Base-by-base conservation (phyloP, 2,888 invertebrate genomes). In the Torymus aiolomorphi region DNA sequence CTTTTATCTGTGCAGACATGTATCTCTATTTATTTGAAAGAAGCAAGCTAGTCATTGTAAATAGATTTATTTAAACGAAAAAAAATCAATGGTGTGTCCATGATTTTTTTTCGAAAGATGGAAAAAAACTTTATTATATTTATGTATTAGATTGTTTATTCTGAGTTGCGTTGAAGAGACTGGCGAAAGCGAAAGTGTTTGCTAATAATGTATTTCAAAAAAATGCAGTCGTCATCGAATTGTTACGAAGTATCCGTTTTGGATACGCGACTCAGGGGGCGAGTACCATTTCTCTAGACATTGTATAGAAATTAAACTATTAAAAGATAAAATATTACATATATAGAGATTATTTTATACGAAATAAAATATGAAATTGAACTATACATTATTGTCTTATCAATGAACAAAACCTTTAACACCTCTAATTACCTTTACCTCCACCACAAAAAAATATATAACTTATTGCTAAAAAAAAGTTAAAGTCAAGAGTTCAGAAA, bases 291-390 rank as follows among this genome's bases (percentile, higher is more conserved):
- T 85, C 85, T 86, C 85, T 88, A 86, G 85, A 85, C 83, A 2
- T 83, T 88, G 87, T 88, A 88, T 87, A 88, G 85, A 88, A 87
- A 88, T 76, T 85, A 84, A 86, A 86, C 83, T 86, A 87, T 84
- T 88, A 86, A 83, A 84, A 85, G 82, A 87, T 79, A 87, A 82
- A 86, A 86, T 86, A 86, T 86, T 82, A 84, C 81, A 83, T 82
- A 84, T 87, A 88, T 85, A 87, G 81, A 88, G 85, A 88, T 82
- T 88, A 88, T 88, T 88, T 88, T 88, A 88, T 88, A 88, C 84
- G 84, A 87, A 87, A 88, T 88, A 87, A 87, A 88, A 80, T 78
- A 80, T 75, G 49, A 78, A 82, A 78, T 82, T 83, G 65, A 83
- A 80, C 80, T 80, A 82, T 82, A 81, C 80, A 75, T n/a, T n/a